phyloP scores from a whole-genome alignment of 2,888 invertebrate species.

The Dolichopus griseipennis region DNA sequence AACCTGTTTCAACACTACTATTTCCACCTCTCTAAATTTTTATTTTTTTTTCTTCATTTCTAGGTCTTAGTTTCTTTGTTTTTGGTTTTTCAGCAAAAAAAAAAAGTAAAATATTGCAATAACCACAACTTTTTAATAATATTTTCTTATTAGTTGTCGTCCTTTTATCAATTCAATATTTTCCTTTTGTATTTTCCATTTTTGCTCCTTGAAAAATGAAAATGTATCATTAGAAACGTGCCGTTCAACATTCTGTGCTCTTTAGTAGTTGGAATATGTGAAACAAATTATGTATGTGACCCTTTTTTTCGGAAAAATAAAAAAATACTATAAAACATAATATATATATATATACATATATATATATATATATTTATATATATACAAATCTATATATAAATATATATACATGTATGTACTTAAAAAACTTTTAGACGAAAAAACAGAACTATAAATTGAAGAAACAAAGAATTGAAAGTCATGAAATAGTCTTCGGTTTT shows the following conservation, averaged over 20 bases:
- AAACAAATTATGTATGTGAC: neutral
- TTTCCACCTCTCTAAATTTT: too few species aligned
- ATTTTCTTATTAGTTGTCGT: slow-evolving; percentile 3
- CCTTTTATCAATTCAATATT: neutral
- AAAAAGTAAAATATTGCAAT: neutral
- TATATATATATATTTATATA: too few species aligned
- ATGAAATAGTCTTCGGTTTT: neutral
- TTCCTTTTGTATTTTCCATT: neutral
- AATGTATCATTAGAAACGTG: neutral
- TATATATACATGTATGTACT: too few species aligned
- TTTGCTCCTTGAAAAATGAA: neutral
- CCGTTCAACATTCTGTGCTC: neutral
- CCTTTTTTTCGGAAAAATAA: neutral
- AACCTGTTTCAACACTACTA: too few species aligned
- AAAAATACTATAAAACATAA: too few species aligned
- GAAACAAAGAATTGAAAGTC: neutral
- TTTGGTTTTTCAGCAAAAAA: too few species aligned
- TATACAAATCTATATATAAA: too few species aligned
- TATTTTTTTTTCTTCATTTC: too few species aligned
- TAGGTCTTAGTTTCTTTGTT: too few species aligned
- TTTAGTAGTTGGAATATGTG: too few species aligned
- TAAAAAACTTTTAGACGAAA: neutral
- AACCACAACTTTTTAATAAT: slow-evolving; percentile 2
- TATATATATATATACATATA: too few species aligned
- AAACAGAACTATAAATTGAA: neutral